Conservation (phyloP, 2,797 vertebrate genomes). For the Falco rusticolus region DNA sequence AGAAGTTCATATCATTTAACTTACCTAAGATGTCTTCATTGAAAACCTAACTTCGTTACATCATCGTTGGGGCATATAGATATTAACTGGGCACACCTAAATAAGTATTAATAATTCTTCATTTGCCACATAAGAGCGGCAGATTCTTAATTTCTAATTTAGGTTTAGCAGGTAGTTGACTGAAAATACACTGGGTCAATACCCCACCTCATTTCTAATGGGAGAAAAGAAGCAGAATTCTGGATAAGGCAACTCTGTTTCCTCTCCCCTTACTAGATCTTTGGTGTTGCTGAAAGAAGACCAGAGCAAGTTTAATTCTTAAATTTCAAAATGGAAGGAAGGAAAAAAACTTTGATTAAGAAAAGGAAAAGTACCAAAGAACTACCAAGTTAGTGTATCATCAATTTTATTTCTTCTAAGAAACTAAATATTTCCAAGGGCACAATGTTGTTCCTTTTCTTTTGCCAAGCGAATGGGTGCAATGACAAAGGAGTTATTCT, state of each 20-base stretch:
- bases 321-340: neutral
- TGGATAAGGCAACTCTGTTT: neutral
- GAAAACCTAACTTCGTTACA: neutral
- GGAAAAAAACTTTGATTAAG: neutral
- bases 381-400: neutral
- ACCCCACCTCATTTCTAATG: neutral
- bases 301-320: neutral
- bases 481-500: neutral
- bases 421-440: neutral
- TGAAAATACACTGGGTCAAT: neutral
- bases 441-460: neutral
- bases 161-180: neutral
- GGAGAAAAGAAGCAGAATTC: neutral
- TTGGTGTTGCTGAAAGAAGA: neutral
- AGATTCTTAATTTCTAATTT: neutral
- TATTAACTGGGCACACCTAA: neutral
- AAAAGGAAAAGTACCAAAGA: neutral
- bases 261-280: neutral
- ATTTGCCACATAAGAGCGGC: neutral
- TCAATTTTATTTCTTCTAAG: neutral
- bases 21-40: neutral
- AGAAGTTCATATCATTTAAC: neutral
- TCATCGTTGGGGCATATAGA: neutral
- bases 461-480: neutral
- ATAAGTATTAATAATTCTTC: neutral